These are phyloP conservation scores for Rhagologus leucostigma DNA, from an alignment of 2,113 vertebrate species.

Conservation along the genomic window DNA sequence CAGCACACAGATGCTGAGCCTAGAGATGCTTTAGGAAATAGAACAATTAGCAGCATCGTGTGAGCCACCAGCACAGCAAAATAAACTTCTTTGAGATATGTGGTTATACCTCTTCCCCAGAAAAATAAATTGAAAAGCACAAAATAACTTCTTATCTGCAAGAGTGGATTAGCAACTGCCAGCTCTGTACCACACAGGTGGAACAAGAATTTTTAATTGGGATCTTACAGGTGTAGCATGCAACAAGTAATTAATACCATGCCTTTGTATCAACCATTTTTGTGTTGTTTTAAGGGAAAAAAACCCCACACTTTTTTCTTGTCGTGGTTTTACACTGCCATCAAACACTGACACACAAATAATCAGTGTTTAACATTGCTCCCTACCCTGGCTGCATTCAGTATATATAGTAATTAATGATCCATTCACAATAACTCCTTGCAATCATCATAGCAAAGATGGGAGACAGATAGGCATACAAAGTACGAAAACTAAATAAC, in stretches of 20 bases:
- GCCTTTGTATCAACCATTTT: neutral
- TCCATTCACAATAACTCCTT: neutral
- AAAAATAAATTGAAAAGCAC: neutral
- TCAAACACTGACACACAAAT: neutral
- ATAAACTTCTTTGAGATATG: neutral
- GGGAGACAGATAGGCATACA: neutral
- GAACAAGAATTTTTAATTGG: neutral
- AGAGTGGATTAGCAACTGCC: neutral
- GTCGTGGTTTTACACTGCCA: neutral
- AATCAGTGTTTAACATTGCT: neutral
- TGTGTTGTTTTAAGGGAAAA: neutral
- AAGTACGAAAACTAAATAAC: neutral
- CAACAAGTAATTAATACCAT: neutral
- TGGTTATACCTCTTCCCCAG: neutral
- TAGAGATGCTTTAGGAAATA: neutral
- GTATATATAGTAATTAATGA: neutral
- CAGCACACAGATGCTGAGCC: neutral
- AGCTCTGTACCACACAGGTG: neutral
- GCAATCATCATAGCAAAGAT: neutral
- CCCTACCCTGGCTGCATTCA: neutral
- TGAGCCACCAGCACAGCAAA: neutral
- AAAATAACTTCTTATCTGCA: neutral
- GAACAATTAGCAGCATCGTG: neutral
- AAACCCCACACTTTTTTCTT: neutral
- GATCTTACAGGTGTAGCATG: neutral